Evolutionary conservation across 2,888 invertebrate species (phyloP), one percentile per base, ranked within the genome.

Genomic region (Melolontha melolontha): DNA sequence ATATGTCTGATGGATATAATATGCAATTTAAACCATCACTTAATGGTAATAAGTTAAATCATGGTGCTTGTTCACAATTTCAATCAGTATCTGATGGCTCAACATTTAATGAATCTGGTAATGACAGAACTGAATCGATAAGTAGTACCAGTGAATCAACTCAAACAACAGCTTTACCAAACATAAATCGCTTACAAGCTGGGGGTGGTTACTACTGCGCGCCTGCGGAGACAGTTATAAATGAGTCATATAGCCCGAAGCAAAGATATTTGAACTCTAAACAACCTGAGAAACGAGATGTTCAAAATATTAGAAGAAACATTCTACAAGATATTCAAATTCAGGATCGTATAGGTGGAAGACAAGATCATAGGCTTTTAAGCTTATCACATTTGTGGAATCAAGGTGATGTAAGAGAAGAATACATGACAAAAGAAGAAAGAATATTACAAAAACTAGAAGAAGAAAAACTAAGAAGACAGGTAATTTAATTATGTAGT

Each of bases 401-500:
- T 41, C 70, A 85, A 22, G 70, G 68, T 27, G 62, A 70, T 17
- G 50, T 57, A 22, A 11, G 34, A 0, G 42, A 47, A 2, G 51
- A 63, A 11, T 57, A 54, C 51, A 51, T 71, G 12, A 65, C 66
- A n/a, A 76, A 75, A 59, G 75, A 75, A 27, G 74, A 74, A 34
- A 72, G 70, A 66, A 75, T 59, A 59, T 73, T 41, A 66, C 79
- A 84, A 39, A 89, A 89, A 77, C 81, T 93, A 1, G 91, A 93
- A 78, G 94, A 94, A 80, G 94, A 94, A 79, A 89, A 89, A 77
- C 83, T 92, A 42, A 87, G 92, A 68, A 85, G 94, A 77, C 90
- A 92, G 85, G 93, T 93, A 84, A 81, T 83, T 76, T 5, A 57
- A 66, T 64, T 69, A 42, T 64, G 64, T 65, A n/a, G n/a, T n/a